Conservation (phyloP, 2,888 invertebrate genomes). For the Pheosia gnoma region DNA sequence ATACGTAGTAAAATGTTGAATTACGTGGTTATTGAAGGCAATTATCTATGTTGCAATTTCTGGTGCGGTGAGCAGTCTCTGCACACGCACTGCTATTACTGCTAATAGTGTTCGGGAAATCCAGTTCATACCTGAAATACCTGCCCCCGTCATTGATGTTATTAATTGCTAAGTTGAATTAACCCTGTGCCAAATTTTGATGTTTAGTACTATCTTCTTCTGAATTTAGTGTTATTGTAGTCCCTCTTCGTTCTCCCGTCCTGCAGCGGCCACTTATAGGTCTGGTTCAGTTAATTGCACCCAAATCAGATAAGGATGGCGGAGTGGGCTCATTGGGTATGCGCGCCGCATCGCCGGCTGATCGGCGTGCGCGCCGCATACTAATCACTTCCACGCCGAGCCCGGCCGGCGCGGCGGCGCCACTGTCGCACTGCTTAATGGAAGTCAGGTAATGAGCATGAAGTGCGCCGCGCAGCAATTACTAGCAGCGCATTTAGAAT, state of each 20-base stretch:
- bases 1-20: too few species aligned
- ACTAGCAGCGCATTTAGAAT: background rate
- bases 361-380: conserved; percentile 22
- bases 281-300: background rate
- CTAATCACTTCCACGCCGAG: conserved; percentile 12
- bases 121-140: too few species aligned
- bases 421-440: background rate
- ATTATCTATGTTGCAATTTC: too few species aligned
- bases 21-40: too few species aligned
- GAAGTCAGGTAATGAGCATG: background rate
- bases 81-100: too few species aligned
- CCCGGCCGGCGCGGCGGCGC: background rate
- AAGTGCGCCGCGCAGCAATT: background rate
- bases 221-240: too few species aligned
- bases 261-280: background rate
- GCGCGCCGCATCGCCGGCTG: conserved; percentile 13
- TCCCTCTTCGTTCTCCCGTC: background rate
- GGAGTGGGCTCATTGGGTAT: background rate
- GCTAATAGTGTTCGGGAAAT: too few species aligned
- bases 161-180: too few species aligned
- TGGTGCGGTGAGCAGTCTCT: too few species aligned
- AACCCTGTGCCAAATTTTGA: too few species aligned
- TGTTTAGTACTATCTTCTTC: too few species aligned
- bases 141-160: too few species aligned
- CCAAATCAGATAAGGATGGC: background rate